Conservation (phyloP, 2,888 invertebrate genomes). For the Leptopilina drosophilae region DNA sequence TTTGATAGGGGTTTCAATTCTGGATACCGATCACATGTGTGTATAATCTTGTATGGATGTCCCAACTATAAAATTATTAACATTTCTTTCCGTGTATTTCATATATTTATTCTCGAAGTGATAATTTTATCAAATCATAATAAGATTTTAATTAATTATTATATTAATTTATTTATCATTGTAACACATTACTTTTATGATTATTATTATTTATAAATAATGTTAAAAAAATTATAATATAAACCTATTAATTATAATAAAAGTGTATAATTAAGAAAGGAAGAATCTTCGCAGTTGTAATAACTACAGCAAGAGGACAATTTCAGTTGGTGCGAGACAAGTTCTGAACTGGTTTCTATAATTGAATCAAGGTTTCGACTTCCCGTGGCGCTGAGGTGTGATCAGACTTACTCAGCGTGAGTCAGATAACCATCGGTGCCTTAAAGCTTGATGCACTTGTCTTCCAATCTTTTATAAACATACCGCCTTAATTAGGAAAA, state of each 20-base stretch:
- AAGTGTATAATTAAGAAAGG: neutral
- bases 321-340: slow-evolving; percentile 55
- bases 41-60: too few relatives aligned
- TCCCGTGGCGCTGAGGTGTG: slow-evolving; percentile 71
- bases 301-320: slow-evolving; percentile 47
- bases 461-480: slow-evolving; percentile 52
- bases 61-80: too few relatives aligned
- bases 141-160: too few relatives aligned
- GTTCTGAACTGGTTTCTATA: slow-evolving; percentile 62
- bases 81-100: too few relatives aligned
- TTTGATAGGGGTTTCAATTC: too few relatives aligned
- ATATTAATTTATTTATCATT: too few relatives aligned
- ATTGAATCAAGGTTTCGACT: slow-evolving; percentile 71
- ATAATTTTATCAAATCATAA: too few relatives aligned
- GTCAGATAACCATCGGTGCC: slow-evolving; percentile 62
- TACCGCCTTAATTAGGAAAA: slow-evolving; percentile 25
- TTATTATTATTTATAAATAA: too few relatives aligned
- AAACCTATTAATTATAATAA: neutral
- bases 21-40: too few relatives aligned
- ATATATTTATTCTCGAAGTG: too few relatives aligned
- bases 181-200: too few relatives aligned
- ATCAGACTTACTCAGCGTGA: slow-evolving; percentile 71
- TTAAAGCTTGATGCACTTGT: slow-evolving; percentile 59
- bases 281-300: neutral
- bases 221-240: too few relatives aligned